phyloP scores from a whole-genome alignment of 2,113 vertebrate species.

The Aptenodytes patagonicus region DNA sequence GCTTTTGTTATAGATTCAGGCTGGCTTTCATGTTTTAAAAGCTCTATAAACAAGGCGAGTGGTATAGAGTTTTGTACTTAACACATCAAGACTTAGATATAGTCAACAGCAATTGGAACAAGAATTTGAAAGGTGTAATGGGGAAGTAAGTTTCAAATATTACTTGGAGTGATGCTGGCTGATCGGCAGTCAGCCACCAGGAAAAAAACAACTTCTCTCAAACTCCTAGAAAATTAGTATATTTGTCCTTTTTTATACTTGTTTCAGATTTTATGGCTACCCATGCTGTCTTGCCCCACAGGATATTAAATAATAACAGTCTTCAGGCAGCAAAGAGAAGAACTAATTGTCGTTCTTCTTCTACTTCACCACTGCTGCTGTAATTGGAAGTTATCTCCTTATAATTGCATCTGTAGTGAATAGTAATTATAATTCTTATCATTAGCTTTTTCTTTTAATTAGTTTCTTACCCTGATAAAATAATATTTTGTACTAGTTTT shows the following conservation, averaged over 20 bases:
- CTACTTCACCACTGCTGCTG: slow-evolving; percentile 34
- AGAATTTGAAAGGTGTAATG: not conserved
- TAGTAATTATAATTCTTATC: slow-evolving; percentile 73
- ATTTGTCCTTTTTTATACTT: slow-evolving; percentile 10
- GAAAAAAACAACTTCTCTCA: not conserved
- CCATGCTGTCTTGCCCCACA: slow-evolving; percentile 37
- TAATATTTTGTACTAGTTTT: slow-evolving; percentile 25
- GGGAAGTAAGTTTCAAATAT: not conserved
- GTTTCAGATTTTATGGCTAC: not conserved
- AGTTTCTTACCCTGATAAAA: slow-evolving; percentile 50
- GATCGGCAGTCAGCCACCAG: not conserved
- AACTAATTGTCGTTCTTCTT: slow-evolving; percentile 62
- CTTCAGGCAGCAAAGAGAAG: slow-evolving; percentile 35
- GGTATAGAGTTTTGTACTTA: not conserved
- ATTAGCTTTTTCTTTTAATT: slow-evolving; percentile 66
- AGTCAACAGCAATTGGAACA: not conserved
- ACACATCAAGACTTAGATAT: not conserved
- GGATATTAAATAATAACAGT: slow-evolving; percentile 61
- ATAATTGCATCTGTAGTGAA: slow-evolving; percentile 71
- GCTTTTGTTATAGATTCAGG: not conserved
- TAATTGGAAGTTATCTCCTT: slow-evolving; percentile 71
- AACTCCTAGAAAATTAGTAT: slow-evolving; percentile 6
- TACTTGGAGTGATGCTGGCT: not conserved
- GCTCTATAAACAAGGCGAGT: not conserved
- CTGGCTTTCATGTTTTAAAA: not conserved